These are phyloP conservation scores for Atractosteus spatula DNA, from an alignment of 2,113 vertebrate genomes.

Conservation along the genomic window DNA sequence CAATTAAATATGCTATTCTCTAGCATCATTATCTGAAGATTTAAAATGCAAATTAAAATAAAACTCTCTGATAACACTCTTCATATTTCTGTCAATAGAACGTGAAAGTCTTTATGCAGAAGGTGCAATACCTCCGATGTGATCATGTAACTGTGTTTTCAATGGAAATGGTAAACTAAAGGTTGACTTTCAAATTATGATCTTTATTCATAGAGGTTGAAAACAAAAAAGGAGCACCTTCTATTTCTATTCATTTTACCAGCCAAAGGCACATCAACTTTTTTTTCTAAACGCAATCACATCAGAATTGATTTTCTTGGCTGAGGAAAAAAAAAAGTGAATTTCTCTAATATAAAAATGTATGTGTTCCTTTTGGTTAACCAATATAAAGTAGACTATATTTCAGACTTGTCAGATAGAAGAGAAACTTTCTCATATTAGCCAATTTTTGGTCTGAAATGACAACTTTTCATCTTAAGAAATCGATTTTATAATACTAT, in stretches of 20 bases:
- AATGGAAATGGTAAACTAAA: constrained; percentile 53
- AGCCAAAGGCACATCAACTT: constrained; percentile 82
- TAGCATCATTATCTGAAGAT: constrained; percentile 35
- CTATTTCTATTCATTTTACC: constrained; percentile 77
- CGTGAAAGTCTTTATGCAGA: neutral
- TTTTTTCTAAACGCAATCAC: constrained; percentile 86
- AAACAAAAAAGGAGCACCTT: constrained; percentile 70
- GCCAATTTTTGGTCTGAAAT: constrained; percentile 52
- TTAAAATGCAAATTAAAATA: constrained; percentile 40
- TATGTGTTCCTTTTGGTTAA: constrained; percentile 98
- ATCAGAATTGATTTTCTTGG: constrained; percentile 98
- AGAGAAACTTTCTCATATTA: constrained; percentile 66
- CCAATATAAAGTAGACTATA: constrained; percentile 86
- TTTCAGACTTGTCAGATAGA: constrained; percentile 86
- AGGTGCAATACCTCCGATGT: constrained; percentile 17
- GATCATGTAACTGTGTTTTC: constrained; percentile 35
- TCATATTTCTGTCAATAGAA: constrained; percentile 14
- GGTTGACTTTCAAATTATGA: constrained; percentile 59
- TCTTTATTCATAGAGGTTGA: constrained; percentile 62
- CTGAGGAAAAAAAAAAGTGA: constrained; percentile 97
- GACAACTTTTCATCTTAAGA: constrained; percentile 65
- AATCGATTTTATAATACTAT: constrained; percentile 63
- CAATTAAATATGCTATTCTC: constrained; percentile 44
- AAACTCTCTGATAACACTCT: constrained; percentile 19
- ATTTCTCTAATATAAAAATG: constrained; percentile 97